A percentile compares a stretch with the other conserved stretches of the same genome.
Conservation (phyloP, 2,888 invertebrate species). For the Drosophila hawaiiensis region DNA sequence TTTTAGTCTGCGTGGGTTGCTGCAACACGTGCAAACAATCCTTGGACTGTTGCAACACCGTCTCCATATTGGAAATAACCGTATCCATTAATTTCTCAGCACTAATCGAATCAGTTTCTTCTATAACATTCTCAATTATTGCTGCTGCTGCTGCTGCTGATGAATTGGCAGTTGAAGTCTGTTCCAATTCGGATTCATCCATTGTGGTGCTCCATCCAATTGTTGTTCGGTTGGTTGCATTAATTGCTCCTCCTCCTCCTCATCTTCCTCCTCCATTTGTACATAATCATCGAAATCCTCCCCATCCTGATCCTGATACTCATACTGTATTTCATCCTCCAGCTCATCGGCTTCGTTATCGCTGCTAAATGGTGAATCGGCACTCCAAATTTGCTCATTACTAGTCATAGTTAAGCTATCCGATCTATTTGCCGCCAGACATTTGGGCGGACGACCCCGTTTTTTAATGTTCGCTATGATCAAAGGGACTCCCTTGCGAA, state of each 20-base stretch:
- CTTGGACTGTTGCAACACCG: conserved; percentile 77
- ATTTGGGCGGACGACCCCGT: conserved; percentile 68
- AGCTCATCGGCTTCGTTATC: conserved; percentile 69
- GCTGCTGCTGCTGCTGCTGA: background rate
- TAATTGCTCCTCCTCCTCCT: conserved; percentile 6
- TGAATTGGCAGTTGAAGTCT: background rate
- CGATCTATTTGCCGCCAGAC: background rate
- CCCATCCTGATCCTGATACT: conserved; percentile 32
- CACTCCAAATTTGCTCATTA: conserved; percentile 76
- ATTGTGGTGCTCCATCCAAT: conserved; percentile 12
- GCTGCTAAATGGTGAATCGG: conserved; percentile 66
- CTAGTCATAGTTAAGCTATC: conserved; percentile 36
- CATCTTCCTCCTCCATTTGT: conserved; percentile 41
- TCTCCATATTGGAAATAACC: conserved; percentile 79
- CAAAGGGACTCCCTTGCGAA: conserved; percentile 76
- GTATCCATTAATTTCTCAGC: conserved; percentile 66
- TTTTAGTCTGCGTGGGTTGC: conserved; percentile 37
- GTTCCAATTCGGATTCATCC: conserved; percentile 5
- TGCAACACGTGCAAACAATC: conserved; percentile 70
- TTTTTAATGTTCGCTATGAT: conserved; percentile 67
- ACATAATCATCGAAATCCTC: conserved; percentile 65
- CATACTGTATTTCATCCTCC: conserved; percentile 58
- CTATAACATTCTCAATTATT: conserved; percentile 9
- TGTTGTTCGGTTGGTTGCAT: conserved; percentile 51
- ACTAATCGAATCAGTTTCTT: conserved; percentile 35